These are phyloP conservation scores for Erythrocercus mccallii DNA, from an alignment of 2,113 vertebrate species.

Conservation along the genomic window DNA sequence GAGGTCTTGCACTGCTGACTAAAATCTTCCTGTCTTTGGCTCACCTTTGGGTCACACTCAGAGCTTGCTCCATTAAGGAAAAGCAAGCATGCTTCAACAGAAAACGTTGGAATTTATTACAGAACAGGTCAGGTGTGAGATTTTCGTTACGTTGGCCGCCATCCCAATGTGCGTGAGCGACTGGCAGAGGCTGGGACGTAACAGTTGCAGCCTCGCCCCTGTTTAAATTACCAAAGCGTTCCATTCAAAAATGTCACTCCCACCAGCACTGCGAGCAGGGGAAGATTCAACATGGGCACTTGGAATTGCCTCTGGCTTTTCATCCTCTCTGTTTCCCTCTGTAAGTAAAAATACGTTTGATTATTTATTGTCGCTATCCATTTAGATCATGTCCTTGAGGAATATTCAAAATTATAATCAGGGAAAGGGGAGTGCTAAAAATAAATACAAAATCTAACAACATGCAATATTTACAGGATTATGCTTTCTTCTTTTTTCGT, in stretches of 20 bases:
- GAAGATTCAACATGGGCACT: not conserved
- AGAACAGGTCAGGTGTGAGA: not conserved
- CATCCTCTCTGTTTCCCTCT: not conserved
- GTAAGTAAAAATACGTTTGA: constrained; percentile 29
- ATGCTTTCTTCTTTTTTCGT: not conserved
- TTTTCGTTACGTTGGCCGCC: not conserved
- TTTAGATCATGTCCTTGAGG: not conserved
- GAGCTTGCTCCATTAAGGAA: not conserved
- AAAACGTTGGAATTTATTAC: not conserved
- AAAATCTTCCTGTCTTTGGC: not conserved
- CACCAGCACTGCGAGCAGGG: not conserved
- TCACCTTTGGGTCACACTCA: not conserved
- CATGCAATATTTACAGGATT: not conserved
- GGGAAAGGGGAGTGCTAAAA: not conserved
- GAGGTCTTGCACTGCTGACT: not conserved
- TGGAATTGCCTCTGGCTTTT: not conserved
- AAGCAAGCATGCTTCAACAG: not conserved
- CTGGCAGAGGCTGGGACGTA: not conserved
- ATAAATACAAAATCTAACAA: not conserved
- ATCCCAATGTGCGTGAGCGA: not conserved
- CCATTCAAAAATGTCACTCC: not conserved
- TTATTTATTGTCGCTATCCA: not conserved
- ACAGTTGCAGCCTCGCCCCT: constrained; percentile 29
- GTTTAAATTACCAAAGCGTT: not conserved
- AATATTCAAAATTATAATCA: not conserved